phyloP scores from a whole-genome alignment of 23 tunicate genomes.

The Ciona savignyi region DNA sequence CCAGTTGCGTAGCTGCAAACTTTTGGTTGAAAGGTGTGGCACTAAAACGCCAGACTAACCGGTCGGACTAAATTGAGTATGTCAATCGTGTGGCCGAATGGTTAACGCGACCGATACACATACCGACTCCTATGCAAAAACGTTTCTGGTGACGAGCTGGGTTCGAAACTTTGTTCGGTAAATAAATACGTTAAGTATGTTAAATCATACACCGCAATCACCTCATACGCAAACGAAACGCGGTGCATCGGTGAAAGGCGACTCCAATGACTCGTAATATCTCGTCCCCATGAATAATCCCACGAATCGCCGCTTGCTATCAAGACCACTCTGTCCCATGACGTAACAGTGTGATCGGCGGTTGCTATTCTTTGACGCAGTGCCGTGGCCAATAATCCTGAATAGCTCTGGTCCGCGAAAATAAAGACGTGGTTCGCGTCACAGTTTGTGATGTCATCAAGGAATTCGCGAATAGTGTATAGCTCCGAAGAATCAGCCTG shows the following conservation, averaged over 20 bases:
- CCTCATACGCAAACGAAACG: constrained; percentile 39
- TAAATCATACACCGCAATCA: no score
- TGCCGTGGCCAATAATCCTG: constrained; percentile 18
- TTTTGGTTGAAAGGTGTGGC: no score
- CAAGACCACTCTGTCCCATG: constrained; percentile 40
- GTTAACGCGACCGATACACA: no score
- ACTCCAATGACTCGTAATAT: constrained; percentile 43
- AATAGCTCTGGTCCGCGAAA: constrained; percentile 77
- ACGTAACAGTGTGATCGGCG: not conserved
- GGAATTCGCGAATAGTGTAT: constrained; percentile 30
- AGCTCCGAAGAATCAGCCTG: constrained; percentile 38
- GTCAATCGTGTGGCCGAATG: no score
- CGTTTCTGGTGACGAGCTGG: no score
- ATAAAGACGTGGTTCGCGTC: constrained; percentile 51
- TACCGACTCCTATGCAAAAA: no score
- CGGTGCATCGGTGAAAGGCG: constrained; percentile 12
- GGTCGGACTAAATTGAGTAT: no score
- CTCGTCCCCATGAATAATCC: constrained; percentile 41
- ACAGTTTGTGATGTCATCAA: constrained; percentile 40
- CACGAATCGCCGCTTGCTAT: constrained; percentile 30
- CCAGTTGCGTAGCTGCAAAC: no score
- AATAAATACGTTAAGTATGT: no score
- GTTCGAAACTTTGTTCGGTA: no score
- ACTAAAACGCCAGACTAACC: no score
- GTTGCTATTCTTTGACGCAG: constrained; percentile 14